These are phyloP conservation scores for Gobionotothen gibberifrons DNA, from an alignment of 2,797 vertebrate species.

Conservation along the genomic window DNA sequence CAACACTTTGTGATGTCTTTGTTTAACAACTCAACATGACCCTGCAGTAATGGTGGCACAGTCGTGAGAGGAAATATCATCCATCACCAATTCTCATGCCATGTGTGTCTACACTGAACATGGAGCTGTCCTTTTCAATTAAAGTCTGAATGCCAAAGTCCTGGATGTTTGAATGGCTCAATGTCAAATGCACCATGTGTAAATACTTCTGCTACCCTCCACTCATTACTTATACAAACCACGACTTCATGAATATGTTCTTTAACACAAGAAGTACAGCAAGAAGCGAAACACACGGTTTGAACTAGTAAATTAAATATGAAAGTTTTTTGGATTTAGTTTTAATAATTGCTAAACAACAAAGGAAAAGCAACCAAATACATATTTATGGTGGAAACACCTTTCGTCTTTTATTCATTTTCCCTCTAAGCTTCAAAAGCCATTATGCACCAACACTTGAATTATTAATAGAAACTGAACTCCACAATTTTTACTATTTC, in stretches of 20 bases:
- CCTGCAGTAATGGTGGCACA: background rate
- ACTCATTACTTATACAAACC: background rate
- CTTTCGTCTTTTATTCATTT: slow-evolving; percentile 63
- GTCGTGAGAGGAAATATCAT: background rate
- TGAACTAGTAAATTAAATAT: slow-evolving; percentile 20
- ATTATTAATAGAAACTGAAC: slow-evolving; percentile 72
- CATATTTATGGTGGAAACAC: slow-evolving; percentile 68
- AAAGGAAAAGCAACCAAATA: slow-evolving; percentile 56
- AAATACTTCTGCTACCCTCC: background rate
- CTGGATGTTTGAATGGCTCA: background rate
- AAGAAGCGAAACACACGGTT: slow-evolving; percentile 17
- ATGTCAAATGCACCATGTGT: background rate
- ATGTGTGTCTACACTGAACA: background rate
- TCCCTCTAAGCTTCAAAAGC: slow-evolving; percentile 58
- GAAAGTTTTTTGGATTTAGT: slow-evolving; percentile 36
- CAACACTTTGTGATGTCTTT: background rate
- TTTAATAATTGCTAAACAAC: slow-evolving; percentile 46
- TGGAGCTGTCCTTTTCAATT: background rate
- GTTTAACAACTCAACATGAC: background rate
- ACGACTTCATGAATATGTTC: background rate
- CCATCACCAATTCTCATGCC: background rate
- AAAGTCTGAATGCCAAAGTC: background rate
- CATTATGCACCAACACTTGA: slow-evolving; percentile 64
- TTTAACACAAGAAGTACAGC: background rate
- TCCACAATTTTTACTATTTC: slow-evolving; percentile 65